A percentile compares a stretch with the other conserved stretches of the same genome.
Evolutionary conservation across 1,140 invertebrate species (phyloP).

Genomic region (Drosophila saltans): DNA sequence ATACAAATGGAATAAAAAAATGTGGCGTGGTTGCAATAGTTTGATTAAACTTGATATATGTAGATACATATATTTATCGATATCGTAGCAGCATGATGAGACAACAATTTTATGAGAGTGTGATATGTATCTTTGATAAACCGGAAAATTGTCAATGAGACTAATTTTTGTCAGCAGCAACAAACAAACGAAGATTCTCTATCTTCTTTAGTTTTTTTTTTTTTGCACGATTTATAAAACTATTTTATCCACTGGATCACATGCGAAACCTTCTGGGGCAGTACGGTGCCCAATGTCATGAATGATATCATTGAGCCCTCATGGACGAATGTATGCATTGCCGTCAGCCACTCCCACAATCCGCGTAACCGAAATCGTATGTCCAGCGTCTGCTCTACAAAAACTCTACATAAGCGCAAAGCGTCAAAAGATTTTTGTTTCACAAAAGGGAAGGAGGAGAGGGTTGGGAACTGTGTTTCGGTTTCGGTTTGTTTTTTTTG

Average conservation of each 20-base stretch:
- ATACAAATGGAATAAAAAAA: too few relatives aligned
- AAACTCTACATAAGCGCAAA: conserved; percentile 60
- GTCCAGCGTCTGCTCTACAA: conserved; percentile 35
- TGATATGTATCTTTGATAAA: neutral
- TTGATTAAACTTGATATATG: neutral
- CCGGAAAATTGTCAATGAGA: conserved; percentile 3
- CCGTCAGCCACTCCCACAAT: conserved; percentile 27
- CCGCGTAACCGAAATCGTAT: conserved; percentile 1
- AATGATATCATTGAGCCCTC: conserved; percentile 69
- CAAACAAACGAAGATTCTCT: neutral
- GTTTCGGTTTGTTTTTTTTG: conserved; percentile 75
- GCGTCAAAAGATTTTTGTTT: conserved; percentile 62
- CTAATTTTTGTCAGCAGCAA: neutral
- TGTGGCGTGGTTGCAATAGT: too few relatives aligned
- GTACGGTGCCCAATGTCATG: conserved; percentile 35
- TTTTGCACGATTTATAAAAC: too few relatives aligned
- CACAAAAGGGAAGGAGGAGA: neutral
- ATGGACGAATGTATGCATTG: neutral
- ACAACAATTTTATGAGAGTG: neutral
- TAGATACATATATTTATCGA: neutral
- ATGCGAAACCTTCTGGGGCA: conserved; percentile 13
- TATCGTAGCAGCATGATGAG: neutral
- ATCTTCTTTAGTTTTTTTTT: too few relatives aligned
- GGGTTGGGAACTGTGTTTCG: conserved; percentile 26
- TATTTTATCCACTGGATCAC: too few relatives aligned